Evolutionary conservation across 2,113 vertebrate genomes (phyloP).

Genomic region (Centropristis striata): DNA sequence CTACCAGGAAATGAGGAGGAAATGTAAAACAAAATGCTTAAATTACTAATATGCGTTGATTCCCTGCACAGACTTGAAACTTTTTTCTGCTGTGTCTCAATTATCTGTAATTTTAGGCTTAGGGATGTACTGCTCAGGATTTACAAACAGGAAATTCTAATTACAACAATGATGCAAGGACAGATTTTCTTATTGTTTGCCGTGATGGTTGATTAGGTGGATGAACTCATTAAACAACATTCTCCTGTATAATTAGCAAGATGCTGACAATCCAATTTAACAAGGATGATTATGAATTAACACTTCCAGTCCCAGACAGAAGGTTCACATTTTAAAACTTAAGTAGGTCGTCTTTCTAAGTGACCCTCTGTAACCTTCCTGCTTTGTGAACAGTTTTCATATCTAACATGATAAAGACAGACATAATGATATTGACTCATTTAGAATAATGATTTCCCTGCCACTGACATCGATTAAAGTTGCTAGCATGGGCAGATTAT

Average conservation of each 20-base stretch:
- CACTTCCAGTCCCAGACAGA: constrained; percentile 3
- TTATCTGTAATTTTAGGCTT: constrained; percentile 50
- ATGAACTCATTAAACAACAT: constrained; percentile 61
- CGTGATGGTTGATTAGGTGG: constrained; percentile 54
- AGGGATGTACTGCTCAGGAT: constrained; percentile 34
- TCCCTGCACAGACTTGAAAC: constrained; percentile 13
- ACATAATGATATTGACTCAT: neutral
- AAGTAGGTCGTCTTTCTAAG: neutral
- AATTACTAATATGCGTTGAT: constrained; percentile 22
- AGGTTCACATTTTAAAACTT: neutral
- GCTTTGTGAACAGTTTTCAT: neutral
- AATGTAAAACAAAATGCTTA: constrained; percentile 29
- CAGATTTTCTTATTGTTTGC: constrained; percentile 60
- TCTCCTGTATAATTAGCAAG: constrained; percentile 56
- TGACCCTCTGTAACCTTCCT: neutral
- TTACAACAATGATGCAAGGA: constrained; percentile 53
- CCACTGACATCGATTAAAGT: neutral
- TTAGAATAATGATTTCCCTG: neutral
- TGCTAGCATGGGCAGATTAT: no score
- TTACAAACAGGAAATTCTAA: constrained; percentile 58
- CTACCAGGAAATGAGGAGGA: constrained; percentile 32
- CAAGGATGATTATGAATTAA: constrained; percentile 38
- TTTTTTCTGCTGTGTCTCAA: constrained; percentile 28
- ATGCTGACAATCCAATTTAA: constrained; percentile 57
- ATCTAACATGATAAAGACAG: neutral